Base-by-base conservation (phyloP, 2,113 vertebrate genomes). In the Elaphurus davidianus region DNA sequence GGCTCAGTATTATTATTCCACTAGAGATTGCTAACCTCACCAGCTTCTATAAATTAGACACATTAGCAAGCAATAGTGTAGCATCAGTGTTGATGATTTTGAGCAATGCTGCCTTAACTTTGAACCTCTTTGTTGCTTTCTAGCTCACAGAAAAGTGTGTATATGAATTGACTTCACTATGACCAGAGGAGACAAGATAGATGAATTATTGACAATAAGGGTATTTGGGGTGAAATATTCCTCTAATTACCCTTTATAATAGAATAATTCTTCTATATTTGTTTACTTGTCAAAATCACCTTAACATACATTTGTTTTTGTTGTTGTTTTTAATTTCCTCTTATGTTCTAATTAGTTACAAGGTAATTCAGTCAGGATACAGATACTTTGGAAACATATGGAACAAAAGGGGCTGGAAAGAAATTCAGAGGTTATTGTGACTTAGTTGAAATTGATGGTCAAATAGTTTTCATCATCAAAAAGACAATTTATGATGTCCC, bases 391-490 rank as follows among this genome's bases (percentile, higher is more conserved):
- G 21, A 94, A 97, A 90, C 52, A 87, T 62, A 64, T 83, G 28
- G 43, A 17, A 67, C 76, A 81, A 93, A 90, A 52, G 6, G 12
- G 4, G 25, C 43, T 86, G 17, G 45, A 92, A 30, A 94, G 52
- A 94, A 84, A 96, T 81, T 90, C 57, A 82, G 21, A 79, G 45
- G 12, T 93, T 81, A 96, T 85, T 97, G n/a, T 71, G 54, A 92
- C 40, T 95, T 93, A 55, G 16, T 33, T 97, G 25, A 94, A 95
- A 96, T 82, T 62, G 87, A 89, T 94, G 50, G 79, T 78, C 64
- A 98, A 90, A 92, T 85, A 93, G 55, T 97, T 97, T 96, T 95
- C 64, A 94, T 97, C 59, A 78, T 95, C 54, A 88, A 86, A 94
- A 98, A 55, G 57, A 94, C 27, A 96, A 96, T 81, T 94, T 95